These are phyloP conservation scores for Eretmochelys imbricata DNA, from an alignment of 2,113 vertebrate genomes.

Conservation along the genomic window DNA sequence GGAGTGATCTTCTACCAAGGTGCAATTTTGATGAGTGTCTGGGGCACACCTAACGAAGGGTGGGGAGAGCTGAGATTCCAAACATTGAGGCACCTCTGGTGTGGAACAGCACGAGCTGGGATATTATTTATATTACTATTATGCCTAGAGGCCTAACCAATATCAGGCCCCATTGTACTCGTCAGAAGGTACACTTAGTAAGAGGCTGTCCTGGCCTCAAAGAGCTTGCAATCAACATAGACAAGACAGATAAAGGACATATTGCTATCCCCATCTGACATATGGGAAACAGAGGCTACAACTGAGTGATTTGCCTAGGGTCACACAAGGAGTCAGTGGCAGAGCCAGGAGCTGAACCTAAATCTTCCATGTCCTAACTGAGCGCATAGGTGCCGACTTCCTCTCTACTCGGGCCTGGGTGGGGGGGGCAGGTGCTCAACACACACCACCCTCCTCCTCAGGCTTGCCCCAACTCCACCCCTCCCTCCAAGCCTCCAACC, in stretches of 20 bases:
- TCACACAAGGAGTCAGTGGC: not conserved
- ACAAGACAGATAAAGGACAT: not conserved
- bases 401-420: too few relatives aligned
- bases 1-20: rapidly evolving
- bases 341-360: not conserved
- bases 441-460: too few relatives aligned
- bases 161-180: not conserved
- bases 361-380: not conserved
- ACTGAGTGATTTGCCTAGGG: not conserved
- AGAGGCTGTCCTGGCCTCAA: not conserved
- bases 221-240: not conserved
- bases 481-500: too few relatives aligned
- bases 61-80: not conserved
- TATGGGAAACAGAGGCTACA: not conserved
- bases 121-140: not conserved
- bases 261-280: not conserved
- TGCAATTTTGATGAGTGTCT: not conserved
- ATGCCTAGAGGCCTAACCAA: not conserved
- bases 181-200: not conserved
- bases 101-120: not conserved
- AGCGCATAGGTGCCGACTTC: not conserved
- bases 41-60: not conserved
- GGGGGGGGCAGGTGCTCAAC: too few relatives aligned
- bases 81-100: not conserved
- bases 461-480: too few relatives aligned